Evolutionary conservation across 64 coral and sea anemone species (phyloP).

Genomic region (Porites lutea): DNA sequence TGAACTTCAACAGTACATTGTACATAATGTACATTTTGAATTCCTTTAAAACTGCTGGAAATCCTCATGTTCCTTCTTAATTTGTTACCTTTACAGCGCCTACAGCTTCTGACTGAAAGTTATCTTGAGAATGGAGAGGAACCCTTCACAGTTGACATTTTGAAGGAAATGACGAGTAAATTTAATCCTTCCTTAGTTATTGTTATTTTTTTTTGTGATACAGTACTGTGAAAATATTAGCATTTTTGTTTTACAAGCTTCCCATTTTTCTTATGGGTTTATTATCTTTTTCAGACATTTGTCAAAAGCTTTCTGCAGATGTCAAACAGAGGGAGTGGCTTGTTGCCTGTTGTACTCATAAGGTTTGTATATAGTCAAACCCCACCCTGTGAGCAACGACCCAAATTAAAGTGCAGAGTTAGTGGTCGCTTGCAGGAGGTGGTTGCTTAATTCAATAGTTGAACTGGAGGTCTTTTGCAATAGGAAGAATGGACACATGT

Average conservation of each 20-base stretch:
- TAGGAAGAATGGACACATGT: no score
- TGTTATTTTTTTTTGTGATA: background rate
- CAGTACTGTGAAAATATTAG: no score
- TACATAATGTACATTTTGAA: no score
- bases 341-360: constrained; percentile 95
- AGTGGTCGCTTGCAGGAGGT: no score
- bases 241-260: background rate
- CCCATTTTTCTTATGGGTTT: background rate
- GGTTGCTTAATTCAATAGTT: no score
- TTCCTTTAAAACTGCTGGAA: background rate
- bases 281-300: constrained; percentile 86
- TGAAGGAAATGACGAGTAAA: constrained; percentile 99
- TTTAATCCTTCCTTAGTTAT: background rate
- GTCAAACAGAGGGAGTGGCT: constrained; percentile 97
- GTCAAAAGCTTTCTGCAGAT: constrained; percentile 95
- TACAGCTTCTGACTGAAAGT: constrained; percentile 89
- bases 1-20: no score
- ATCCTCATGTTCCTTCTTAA: background rate
- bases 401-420: no score
- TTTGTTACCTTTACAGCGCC: constrained; percentile 54
- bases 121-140: constrained; percentile 98
- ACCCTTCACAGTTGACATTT: constrained; percentile 94
- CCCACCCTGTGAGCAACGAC: no score
- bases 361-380: constrained; percentile 31
- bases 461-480: no score